Percentiles rank a stretch among this genome's conserved stretches.
phyloP scores from a whole-genome alignment of 1,140 invertebrate genomes.

The Galendromus occidentalis region DNA sequence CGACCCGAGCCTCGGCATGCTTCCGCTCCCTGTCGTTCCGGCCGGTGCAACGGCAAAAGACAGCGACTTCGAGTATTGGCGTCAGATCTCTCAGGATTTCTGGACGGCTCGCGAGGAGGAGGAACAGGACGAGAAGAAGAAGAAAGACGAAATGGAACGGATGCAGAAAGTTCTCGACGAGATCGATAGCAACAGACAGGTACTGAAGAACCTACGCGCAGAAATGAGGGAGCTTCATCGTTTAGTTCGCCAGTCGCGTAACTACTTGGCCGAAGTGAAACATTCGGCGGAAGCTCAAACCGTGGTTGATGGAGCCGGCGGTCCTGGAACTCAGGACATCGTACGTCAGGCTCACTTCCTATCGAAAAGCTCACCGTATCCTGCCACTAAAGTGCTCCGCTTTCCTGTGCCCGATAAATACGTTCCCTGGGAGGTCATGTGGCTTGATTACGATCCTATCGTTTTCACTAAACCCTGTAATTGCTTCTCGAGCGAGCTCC shows the following conservation, averaged over 20 bases:
- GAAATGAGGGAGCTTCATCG: constrained; percentile 7
- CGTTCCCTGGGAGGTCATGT: constrained; percentile 31
- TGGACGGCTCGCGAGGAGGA: constrained; percentile 13
- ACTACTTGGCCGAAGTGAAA: not conserved
- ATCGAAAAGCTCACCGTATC: constrained; percentile 29
- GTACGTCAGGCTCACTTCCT: constrained; percentile 22
- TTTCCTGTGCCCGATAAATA: constrained; percentile 33
- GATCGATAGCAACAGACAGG: not conserved
- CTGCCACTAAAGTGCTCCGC: constrained; percentile 27
- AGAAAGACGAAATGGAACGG: constrained; percentile 19
- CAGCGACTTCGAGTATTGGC: constrained; percentile 20
- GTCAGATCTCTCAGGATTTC: constrained; percentile 20
- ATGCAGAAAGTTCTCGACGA: constrained; percentile 11
- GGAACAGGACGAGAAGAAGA: constrained; percentile 16
- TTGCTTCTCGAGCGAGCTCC: constrained; percentile 24
- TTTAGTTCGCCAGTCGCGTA: not conserved
- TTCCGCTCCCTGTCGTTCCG: not conserved
- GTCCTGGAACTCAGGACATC: not conserved
- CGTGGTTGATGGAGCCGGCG: not conserved
- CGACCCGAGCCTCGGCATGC: not conserved
- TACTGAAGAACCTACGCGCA: not conserved
- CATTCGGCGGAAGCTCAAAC: constrained; percentile 3
- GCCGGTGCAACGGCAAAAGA: not conserved
- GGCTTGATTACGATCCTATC: constrained; percentile 28
- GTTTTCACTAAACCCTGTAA: constrained; percentile 23